Evolutionary conservation across 2,888 invertebrate species (phyloP).

Genomic region (Myopa tessellatipennis): DNA sequence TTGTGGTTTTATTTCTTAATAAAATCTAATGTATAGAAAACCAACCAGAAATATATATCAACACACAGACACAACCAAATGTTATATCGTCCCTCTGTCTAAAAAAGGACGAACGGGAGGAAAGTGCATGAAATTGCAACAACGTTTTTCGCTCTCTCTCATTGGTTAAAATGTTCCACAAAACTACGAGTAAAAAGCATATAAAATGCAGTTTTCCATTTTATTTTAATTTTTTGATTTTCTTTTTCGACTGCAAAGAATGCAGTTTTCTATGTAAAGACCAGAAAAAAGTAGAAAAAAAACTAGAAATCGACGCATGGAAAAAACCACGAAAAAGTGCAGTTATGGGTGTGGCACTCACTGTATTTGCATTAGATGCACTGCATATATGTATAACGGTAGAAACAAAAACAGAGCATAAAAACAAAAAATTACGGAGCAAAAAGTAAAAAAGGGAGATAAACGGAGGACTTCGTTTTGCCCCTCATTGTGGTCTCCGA

Average conservation of each 20-base stretch:
- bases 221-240: too few species aligned
- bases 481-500: not conserved
- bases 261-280: slow-evolving; percentile 53
- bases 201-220: slow-evolving; percentile 63
- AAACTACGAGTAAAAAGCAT: slow-evolving; percentile 54
- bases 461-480: too few species aligned
- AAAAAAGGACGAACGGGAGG: not conserved
- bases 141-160: slow-evolving; percentile 41
- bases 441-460: not conserved
- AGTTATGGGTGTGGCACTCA: slow-evolving; percentile 64
- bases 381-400: slow-evolving; percentile 7
- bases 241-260: slow-evolving; percentile 53
- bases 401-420: not conserved
- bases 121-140: slow-evolving; percentile 31
- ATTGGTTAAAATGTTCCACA: slow-evolving; percentile 53
- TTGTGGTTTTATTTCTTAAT: too few species aligned
- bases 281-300: slow-evolving; percentile 37
- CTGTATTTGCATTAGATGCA: slow-evolving; percentile 41
- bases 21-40: too few species aligned
- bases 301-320: too few species aligned
- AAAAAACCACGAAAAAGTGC: slow-evolving; percentile 54
- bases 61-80: too few species aligned
- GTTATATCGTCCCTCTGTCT: not conserved
- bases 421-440: not conserved
- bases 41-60: too few species aligned